Evolutionary conservation across 2,113 vertebrate species (phyloP).

Genomic region (Pteruthius melanotis): DNA sequence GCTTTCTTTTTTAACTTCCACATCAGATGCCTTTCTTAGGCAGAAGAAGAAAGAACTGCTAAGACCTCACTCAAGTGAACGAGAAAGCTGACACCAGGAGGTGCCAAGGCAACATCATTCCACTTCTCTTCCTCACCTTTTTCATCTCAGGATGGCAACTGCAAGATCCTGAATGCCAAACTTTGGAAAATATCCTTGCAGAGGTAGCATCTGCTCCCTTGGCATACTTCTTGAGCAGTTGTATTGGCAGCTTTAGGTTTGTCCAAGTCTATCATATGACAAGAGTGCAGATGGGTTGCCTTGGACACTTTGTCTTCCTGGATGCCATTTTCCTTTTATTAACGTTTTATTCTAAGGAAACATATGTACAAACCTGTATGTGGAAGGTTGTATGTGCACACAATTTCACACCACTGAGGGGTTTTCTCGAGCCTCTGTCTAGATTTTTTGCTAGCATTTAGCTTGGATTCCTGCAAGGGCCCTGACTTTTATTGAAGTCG

Average conservation of each 20-base stretch:
- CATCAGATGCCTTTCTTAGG: background rate
- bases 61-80: background rate
- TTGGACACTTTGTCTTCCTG: constrained; percentile 1
- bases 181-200: constrained; percentile 58
- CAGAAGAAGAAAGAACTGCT: background rate
- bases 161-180: constrained; percentile 19
- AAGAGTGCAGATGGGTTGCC: constrained; percentile 42
- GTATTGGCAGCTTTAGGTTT: constrained; percentile 30
- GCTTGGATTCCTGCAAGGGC: background rate
- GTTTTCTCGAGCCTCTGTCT: background rate
- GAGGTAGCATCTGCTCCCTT: constrained; percentile 57
- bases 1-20: background rate
- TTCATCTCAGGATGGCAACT: constrained; percentile 38
- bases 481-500: background rate
- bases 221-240: constrained; percentile 50
- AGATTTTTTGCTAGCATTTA: constrained; percentile 20
- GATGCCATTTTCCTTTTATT: constrained; percentile 1
- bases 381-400: background rate
- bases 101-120: constrained; percentile 54
- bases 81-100: constrained; percentile 20
- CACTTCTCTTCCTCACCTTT: constrained; percentile 28
- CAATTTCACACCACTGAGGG: background rate
- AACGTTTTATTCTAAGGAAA: constrained; percentile 8
- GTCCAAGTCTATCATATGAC: constrained; percentile 28
- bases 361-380: background rate